Evolutionary conservation across 2,113 vertebrate species (phyloP).

Genomic region (Sinocyclocheilus maitianheensis): DNA sequence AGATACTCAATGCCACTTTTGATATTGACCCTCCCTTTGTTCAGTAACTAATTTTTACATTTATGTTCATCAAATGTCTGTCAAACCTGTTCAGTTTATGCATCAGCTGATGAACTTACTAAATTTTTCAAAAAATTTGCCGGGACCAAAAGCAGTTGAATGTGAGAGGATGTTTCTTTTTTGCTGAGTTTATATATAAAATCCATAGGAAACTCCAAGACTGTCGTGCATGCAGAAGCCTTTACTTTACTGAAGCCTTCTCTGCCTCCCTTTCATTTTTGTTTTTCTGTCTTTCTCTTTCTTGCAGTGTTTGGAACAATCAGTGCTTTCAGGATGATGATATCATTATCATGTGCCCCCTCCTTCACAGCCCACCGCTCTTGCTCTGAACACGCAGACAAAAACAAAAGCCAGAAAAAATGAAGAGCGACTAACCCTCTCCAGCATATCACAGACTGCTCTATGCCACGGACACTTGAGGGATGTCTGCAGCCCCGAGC

Average conservation of each 20-base stretch:
- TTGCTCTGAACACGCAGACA: constrained; percentile 1
- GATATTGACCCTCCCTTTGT: not conserved
- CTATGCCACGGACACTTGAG: not conserved
- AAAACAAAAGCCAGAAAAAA: constrained; percentile 46
- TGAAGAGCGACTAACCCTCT: not conserved
- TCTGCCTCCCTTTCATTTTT: not conserved
- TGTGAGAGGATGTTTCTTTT: too few relatives aligned
- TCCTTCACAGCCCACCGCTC: constrained; percentile 44
- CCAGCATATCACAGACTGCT: not conserved
- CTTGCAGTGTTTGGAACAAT: constrained; percentile 48
- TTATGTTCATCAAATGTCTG: not conserved
- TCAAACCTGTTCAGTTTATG: not conserved
- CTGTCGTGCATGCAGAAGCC: too few relatives aligned
- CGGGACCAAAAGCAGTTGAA: too few relatives aligned
- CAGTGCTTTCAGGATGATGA: constrained; percentile 52
- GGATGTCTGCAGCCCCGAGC: not conserved
- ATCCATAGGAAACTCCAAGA: too few relatives aligned
- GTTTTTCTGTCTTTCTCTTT: constrained; percentile 16
- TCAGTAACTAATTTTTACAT: not conserved
- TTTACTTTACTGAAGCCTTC: not conserved
- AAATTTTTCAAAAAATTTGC: too few relatives aligned
- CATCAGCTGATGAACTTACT: not conserved
- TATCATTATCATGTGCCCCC: constrained; percentile 52
- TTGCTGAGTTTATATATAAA: too few relatives aligned
- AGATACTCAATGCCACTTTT: not conserved